Evolutionary conservation across 2,113 vertebrate genomes (phyloP).

Genomic region (Lepidiolamprologus cunningtoni): DNA sequence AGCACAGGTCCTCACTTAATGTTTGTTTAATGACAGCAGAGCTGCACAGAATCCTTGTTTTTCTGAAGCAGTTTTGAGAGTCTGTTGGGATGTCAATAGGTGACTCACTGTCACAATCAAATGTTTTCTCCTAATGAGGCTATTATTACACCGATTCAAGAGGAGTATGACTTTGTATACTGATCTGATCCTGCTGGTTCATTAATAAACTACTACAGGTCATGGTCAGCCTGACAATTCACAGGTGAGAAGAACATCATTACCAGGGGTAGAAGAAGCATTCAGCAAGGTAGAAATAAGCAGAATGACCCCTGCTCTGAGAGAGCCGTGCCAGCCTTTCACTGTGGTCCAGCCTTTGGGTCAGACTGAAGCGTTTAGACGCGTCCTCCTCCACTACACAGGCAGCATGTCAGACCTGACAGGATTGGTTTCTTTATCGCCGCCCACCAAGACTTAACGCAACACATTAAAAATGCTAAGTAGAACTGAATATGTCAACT

Average conservation of each 20-base stretch:
- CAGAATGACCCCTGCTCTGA: neutral
- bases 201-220: constrained; percentile 8
- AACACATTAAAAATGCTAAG: constrained; percentile 43
- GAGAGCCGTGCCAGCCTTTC: neutral
- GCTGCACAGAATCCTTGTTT: neutral
- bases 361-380: neutral
- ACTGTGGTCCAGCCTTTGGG: neutral
- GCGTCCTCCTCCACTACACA: constrained; percentile 5
- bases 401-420: neutral
- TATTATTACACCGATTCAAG: neutral
- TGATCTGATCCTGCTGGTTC: neutral
- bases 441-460: neutral
- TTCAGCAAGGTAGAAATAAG: neutral
- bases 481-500: constrained; percentile 32
- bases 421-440: neutral
- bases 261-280: neutral
- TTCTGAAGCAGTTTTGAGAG: neutral
- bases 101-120: neutral
- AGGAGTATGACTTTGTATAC: neutral
- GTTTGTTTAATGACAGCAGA: neutral
- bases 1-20: neutral
- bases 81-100: constrained; percentile 1
- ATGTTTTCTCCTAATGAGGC: neutral
- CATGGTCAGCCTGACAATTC: neutral
- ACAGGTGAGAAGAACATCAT: neutral